Evolutionary conservation across 2,113 vertebrate species (phyloP), one percentile per base, ranked within the genome.

Genomic region (Verasper variegatus): DNA sequence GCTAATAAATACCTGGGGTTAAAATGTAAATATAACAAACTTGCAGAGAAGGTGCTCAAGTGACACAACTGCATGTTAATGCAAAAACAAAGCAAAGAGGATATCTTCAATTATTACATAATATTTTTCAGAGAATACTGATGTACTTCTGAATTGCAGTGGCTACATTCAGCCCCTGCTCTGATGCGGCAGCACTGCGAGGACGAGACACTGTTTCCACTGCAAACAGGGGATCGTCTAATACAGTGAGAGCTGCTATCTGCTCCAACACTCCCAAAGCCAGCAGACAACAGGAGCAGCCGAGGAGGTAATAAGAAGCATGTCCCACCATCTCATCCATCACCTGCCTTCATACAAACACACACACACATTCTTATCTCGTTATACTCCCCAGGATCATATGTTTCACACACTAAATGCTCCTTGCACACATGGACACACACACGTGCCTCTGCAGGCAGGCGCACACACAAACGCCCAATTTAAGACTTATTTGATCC

Each of bases 261-360:
- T 59, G 82, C 84, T 88, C 77, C 67, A 66, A 70, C 71, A 71
- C 65, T 73, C 58, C 67, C 80, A 71, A 62, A 85, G 72, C 65
- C 71, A 59, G 78, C 57, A 81, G 69, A 81, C 78, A 87, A 86
- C 71, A 79, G 64, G 79, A 85, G 69, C 47, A 18, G 85, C 78
- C 24, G 31, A 85, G 68, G 77, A 82, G 86, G 71, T 80, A 87
- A 84, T 89, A 89, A 88, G 78, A 89, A 69, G 54, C 71, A 78
- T 55, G 40, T 64, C 66, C 26, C 56, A 70, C 66, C 71, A 61
- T 37, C 84, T 81, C 83, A 80, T 90, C 81, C 75, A 90, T 90
- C 80, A 88, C 59, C 82, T 79, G 51, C 67, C 51, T 57, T 52
- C 81, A 78, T 66, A 80, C 66, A 71, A 69, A 79, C 74, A 69